Evolutionary conservation across 2,113 vertebrate genomes (phyloP).

Genomic region (Trematocara stigmaticum): DNA sequence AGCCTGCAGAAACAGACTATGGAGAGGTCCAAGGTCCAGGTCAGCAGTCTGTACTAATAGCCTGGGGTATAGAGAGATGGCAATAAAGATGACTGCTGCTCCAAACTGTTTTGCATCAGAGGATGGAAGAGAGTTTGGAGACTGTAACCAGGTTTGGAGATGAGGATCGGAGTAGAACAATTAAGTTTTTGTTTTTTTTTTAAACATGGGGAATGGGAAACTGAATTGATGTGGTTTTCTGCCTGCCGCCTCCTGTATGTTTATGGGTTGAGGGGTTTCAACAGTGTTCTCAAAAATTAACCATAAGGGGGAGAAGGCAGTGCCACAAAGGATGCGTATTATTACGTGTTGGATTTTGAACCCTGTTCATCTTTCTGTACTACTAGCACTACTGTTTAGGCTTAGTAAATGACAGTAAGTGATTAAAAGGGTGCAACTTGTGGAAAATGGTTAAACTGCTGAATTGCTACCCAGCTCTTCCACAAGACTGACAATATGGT

Average conservation of each 20-base stretch:
- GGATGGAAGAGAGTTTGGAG: not conserved
- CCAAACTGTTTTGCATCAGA: not conserved
- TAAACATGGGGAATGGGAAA: not conserved
- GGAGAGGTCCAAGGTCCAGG: slow-evolving; percentile 26
- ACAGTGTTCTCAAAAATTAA: not conserved
- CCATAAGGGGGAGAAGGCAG: not conserved
- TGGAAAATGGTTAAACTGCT: not conserved
- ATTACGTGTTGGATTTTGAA: not conserved
- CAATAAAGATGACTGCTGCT: not conserved
- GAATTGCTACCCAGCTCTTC: not conserved
- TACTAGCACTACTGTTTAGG: not conserved
- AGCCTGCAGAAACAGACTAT: not conserved
- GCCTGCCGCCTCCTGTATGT: not conserved
- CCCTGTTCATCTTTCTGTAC: not conserved
- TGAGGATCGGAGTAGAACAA: not conserved
- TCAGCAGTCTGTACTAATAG: slow-evolving; percentile 18
- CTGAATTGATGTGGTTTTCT: not conserved
- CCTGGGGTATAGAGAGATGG: not conserved
- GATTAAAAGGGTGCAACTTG: not conserved
- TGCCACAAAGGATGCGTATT: not conserved
- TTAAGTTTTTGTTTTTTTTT: not conserved
- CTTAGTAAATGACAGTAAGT: not conserved
- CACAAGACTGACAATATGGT: not conserved
- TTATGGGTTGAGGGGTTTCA: not conserved
- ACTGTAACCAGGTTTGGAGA: not conserved